Evolutionary conservation across 2,888 invertebrate species (phyloP).

Genomic region (Lamproptera curius): DNA sequence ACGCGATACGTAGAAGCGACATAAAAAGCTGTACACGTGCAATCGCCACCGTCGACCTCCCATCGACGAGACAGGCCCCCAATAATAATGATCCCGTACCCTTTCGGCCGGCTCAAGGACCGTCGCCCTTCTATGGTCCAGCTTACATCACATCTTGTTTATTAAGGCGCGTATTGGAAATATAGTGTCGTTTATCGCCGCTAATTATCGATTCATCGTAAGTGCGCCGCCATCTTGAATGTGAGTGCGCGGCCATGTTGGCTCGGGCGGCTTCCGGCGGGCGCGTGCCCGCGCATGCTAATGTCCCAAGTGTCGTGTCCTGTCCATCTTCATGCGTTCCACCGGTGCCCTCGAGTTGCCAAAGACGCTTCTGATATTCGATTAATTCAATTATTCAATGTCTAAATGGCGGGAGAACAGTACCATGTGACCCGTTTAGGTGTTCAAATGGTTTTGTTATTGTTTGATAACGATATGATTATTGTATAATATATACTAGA

Average conservation of each 20-base stretch:
- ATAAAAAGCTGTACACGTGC: constrained; percentile 48
- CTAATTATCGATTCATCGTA: constrained; percentile 69
- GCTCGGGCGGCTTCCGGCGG: constrained; percentile 69
- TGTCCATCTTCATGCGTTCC: constrained; percentile 46
- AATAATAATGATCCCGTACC: constrained; percentile 45
- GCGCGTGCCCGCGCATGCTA: constrained; percentile 71
- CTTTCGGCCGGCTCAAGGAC: constrained; percentile 59
- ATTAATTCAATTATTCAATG: constrained; percentile 5
- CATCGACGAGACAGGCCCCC: constrained; percentile 51
- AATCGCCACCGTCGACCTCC: constrained; percentile 52
- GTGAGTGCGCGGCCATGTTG: constrained; percentile 65
- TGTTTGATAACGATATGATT: no score
- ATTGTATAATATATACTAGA: no score
- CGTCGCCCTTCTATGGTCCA: constrained; percentile 48
- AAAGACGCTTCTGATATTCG: no score
- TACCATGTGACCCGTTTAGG: no score
- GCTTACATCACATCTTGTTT: constrained; percentile 67
- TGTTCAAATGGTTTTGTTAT: no score
- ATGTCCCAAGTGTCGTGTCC: constrained; percentile 56
- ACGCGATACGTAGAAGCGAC: constrained; percentile 40
- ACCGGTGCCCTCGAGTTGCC: constrained; percentile 39
- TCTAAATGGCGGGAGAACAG: no score
- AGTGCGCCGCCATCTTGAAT: constrained; percentile 69
- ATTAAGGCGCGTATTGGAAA: constrained; percentile 61
- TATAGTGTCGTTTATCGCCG: constrained; percentile 70